A percentile compares a stretch with the other conserved stretches of the same genome.
These are phyloP conservation scores for Euwallacea similis DNA, from an alignment of 1,140 invertebrate species.

Conservation along the genomic window DNA sequence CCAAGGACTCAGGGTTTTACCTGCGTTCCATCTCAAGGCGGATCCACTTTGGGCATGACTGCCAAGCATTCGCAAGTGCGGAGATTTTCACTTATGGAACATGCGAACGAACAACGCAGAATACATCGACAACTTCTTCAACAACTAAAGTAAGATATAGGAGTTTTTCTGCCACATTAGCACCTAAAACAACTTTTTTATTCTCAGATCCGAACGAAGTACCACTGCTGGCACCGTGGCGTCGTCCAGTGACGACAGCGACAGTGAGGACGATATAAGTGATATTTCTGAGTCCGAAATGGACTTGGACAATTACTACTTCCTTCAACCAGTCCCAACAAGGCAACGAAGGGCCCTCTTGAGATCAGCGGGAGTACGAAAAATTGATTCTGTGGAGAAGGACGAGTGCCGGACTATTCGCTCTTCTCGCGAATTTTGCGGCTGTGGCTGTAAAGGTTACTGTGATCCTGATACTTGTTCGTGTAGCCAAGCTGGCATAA, in stretches of 20 bases:
- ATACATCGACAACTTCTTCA: slow-evolving; percentile 81
- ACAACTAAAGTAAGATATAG: slow-evolving; percentile 57
- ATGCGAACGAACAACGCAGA: slow-evolving; percentile 83
- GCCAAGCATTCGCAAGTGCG: slow-evolving; percentile 78
- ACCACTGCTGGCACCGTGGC: slow-evolving; percentile 53
- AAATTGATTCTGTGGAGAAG: slow-evolving; percentile 93
- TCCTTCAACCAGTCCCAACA: slow-evolving; percentile 89
- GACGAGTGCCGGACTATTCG: slow-evolving; percentile 92
- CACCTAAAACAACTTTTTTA: background rate
- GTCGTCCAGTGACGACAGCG: slow-evolving; percentile 70
- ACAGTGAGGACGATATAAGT: slow-evolving; percentile 78
- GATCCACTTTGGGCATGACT: slow-evolving; percentile 95
- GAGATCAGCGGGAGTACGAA: slow-evolving; percentile 85
- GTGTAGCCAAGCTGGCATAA: slow-evolving; percentile 92
- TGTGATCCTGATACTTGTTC: slow-evolving; percentile 95
- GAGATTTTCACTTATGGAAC: slow-evolving; percentile 70
- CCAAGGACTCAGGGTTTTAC: slow-evolving; percentile 94
- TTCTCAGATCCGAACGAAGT: slow-evolving; percentile 64
- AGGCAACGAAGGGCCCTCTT: slow-evolving; percentile 85
- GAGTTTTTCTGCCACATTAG: background rate
- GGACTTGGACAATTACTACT: slow-evolving; percentile 91
- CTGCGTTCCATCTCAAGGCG: slow-evolving; percentile 95
- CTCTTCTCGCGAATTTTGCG: slow-evolving; percentile 90
- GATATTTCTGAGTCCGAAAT: slow-evolving; percentile 82
- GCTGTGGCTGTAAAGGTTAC: slow-evolving; percentile 90